Evolutionary conservation across 2,888 invertebrate species (phyloP).

Genomic region (Tachina grossa): DNA sequence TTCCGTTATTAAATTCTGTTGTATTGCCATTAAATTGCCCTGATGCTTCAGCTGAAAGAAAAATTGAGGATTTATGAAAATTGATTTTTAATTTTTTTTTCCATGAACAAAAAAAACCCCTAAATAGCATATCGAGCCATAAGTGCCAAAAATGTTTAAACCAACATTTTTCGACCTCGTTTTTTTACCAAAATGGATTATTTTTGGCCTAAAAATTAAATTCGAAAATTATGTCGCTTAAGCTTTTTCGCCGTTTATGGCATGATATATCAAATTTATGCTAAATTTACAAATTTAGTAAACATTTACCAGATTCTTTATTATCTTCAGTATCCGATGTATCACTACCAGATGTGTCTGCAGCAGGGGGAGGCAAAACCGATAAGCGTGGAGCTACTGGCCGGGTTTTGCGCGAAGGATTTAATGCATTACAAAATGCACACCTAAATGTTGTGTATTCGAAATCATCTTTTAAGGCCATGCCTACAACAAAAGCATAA

Average conservation of each 20-base stretch:
- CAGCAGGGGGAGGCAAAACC: constrained; percentile 39
- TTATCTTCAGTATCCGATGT: constrained; percentile 75
- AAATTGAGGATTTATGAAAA: neutral
- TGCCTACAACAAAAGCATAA: constrained; percentile 83
- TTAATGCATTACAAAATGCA: constrained; percentile 93
- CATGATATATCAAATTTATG: too few species aligned
- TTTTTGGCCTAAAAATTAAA: too few species aligned
- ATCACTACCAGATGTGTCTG: constrained; percentile 64
- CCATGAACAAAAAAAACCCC: neutral
- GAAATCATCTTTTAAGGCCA: constrained; percentile 88
- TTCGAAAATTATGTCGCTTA: too few species aligned
- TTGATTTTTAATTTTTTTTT: neutral
- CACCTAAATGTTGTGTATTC: constrained; percentile 93
- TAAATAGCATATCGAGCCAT: too few species aligned
- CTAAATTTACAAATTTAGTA: neutral
- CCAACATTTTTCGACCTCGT: too few species aligned
- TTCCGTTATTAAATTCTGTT: constrained; percentile 26
- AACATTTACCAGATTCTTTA: constrained; percentile 72
- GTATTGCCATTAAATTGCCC: neutral
- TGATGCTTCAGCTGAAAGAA: constrained; percentile 41
- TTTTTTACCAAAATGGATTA: too few species aligned
- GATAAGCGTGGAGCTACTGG: constrained; percentile 87
- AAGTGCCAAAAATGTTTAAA: too few species aligned
- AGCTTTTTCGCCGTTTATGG: too few species aligned
- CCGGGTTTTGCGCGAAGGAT: constrained; percentile 94